Evolutionary conservation across 2,888 invertebrate species (phyloP).

Genomic region (Hanleya hanleyi): DNA sequence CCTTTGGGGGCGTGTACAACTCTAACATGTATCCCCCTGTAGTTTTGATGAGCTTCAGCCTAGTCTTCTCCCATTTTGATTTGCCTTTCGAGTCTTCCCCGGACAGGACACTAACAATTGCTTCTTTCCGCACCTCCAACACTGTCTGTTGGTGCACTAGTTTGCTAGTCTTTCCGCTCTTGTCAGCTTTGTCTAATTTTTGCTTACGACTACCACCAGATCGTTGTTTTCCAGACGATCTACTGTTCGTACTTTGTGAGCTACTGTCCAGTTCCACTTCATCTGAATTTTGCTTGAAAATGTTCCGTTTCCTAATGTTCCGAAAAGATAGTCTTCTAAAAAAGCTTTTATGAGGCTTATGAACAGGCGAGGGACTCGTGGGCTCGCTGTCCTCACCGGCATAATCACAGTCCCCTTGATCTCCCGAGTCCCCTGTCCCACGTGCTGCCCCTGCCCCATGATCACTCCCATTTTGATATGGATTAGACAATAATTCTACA

Average conservation of each 20-base stretch:
- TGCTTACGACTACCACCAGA: constrained; percentile 26
- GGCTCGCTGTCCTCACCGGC: constrained; percentile 31
- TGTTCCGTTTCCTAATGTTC: constrained; percentile 79
- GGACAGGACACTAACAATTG: constrained; percentile 92
- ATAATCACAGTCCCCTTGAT: no score
- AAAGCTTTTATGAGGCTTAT: constrained; percentile 81
- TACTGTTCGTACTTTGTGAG: constrained; percentile 24
- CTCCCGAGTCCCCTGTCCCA: constrained; percentile 17
- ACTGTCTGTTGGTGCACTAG: constrained; percentile 28
- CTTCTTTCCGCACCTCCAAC: constrained; percentile 81
- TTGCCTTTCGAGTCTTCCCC: constrained; percentile 86
- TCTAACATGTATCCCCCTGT: constrained; percentile 96
- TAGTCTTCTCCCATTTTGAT: constrained; percentile 95
- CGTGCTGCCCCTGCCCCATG: constrained; percentile 1
- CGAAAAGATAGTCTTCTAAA: constrained; percentile 86
- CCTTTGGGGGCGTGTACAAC: constrained; percentile 95
- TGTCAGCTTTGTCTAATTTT: constrained; percentile 48
- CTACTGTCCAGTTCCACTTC: constrained; percentile 80
- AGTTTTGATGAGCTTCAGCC: constrained; percentile 91
- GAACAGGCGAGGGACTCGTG: constrained; percentile 26
- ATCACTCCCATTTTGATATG: no score
- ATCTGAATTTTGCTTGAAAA: constrained; percentile 93
- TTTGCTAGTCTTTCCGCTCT: constrained; percentile 40
- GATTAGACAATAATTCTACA: background rate
- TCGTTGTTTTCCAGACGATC: constrained; percentile 19